Conservation (phyloP, 2,113 vertebrate species). For the Dromas ardeola region DNA sequence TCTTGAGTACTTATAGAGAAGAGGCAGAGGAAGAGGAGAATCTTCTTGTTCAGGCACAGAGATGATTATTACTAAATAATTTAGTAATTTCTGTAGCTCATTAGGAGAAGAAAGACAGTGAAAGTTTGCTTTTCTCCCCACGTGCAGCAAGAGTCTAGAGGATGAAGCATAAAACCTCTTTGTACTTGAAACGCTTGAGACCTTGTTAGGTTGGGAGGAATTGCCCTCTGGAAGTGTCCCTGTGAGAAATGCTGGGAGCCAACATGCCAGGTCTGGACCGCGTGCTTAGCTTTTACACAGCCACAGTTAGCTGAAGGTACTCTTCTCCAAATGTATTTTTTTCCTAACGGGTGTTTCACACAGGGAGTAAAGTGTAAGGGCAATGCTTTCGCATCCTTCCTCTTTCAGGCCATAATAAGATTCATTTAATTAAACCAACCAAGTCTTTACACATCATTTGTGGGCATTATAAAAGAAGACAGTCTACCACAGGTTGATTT, state of each 20-base stretch:
- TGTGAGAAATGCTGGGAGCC: not conserved
- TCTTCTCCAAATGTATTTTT: not conserved
- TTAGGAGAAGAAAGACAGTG: not conserved
- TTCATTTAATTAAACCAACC: not conserved
- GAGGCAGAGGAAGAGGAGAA: not conserved
- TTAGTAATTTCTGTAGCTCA: not conserved
- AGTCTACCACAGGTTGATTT: not conserved
- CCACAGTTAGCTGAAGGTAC: not conserved
- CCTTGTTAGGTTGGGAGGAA: not conserved
- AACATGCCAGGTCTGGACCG: not conserved
- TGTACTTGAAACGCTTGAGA: not conserved
- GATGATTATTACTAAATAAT: not conserved
- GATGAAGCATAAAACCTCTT: not conserved
- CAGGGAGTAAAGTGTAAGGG: not conserved
- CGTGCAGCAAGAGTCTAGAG: not conserved
- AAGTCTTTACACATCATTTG: not conserved
- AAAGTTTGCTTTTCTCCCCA: not conserved
- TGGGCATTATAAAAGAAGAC: not conserved
- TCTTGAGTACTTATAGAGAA: not conserved
- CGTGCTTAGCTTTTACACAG: not conserved
- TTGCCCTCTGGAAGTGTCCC: not conserved
- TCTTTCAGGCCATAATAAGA: not conserved
- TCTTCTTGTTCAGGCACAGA: not conserved
- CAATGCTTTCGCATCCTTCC: not conserved
- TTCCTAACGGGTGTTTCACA: not conserved